These are phyloP conservation scores for Eurois occulta DNA, from an alignment of 2,888 invertebrate genomes.

Conservation along the genomic window DNA sequence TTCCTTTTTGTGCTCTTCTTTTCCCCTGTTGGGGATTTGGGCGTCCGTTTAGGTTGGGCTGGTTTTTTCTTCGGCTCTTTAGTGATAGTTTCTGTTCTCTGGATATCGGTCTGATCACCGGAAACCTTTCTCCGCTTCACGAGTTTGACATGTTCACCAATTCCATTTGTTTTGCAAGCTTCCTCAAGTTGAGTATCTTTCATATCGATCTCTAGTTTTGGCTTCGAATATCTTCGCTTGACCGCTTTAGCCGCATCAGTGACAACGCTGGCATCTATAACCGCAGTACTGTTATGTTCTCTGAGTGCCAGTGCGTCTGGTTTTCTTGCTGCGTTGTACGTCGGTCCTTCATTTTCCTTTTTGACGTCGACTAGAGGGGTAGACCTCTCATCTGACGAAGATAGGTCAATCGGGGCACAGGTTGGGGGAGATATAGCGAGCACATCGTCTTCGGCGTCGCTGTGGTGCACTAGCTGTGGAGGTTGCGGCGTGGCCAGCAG, in stretches of 20 bases:
- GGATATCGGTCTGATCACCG: conserved; percentile 80
- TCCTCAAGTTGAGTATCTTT: conserved; percentile 87
- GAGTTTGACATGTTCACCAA: conserved; percentile 89
- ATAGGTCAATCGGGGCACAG: conserved; percentile 87
- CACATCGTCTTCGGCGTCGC: conserved; percentile 89
- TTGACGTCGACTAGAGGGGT: conserved; percentile 87
- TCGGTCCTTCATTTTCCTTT: conserved; percentile 88
- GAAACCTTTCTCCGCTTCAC: conserved; percentile 90
- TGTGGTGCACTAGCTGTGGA: conserved; percentile 78
- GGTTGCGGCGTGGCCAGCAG: conserved; percentile 82
- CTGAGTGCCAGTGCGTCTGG: conserved; percentile 85
- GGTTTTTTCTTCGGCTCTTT: conserved; percentile 83
- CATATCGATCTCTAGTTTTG: conserved; percentile 88
- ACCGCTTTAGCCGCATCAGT: conserved; percentile 81
- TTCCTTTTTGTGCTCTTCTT: conserved; percentile 88
- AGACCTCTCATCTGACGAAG: conserved; percentile 87
- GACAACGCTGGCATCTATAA: conserved; percentile 74
- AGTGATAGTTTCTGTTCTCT: conserved; percentile 77
- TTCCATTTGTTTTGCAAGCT: conserved; percentile 86
- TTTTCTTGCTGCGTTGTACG: conserved; percentile 81
- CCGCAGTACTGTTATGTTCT: conserved; percentile 80
- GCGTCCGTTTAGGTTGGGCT: conserved; percentile 75
- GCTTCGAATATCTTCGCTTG: conserved; percentile 86
- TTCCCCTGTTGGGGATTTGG: conserved; percentile 78
- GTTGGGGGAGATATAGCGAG: conserved; percentile 87